These are phyloP conservation scores for Acheta domesticus DNA, from an alignment of 2,888 invertebrate genomes.

Conservation along the genomic window DNA sequence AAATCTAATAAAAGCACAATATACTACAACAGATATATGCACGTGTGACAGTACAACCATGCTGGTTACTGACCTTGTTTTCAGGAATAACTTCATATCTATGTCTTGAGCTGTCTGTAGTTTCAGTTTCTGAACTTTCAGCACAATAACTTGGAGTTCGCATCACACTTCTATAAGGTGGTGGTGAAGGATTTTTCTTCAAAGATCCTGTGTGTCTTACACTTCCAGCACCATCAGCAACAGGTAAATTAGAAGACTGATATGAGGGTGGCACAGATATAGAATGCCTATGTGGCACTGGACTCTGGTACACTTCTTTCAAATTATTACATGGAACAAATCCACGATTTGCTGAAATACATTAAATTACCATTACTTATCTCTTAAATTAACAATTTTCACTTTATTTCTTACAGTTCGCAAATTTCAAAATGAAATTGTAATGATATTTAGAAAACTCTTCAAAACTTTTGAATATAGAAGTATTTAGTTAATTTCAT, in stretches of 20 bases:
- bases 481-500: too few relatives aligned
- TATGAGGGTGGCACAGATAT: background rate
- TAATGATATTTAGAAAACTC: too few relatives aligned
- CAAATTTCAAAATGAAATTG: background rate
- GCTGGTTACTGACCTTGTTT: background rate
- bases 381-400: too few relatives aligned
- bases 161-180: background rate
- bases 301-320: slow-evolving; percentile 35
- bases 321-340: slow-evolving; percentile 43
- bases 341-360: slow-evolving; percentile 40
- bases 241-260: background rate
- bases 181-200: background rate
- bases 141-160: background rate
- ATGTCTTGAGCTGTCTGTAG: background rate
- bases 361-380: too few relatives aligned
- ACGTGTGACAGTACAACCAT: too few relatives aligned
- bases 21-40: too few relatives aligned
- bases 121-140: background rate
- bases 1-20: too few relatives aligned
- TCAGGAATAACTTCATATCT: background rate
- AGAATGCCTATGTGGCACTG: background rate
- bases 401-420: background rate
- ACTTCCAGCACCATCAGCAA: background rate
- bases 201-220: background rate
- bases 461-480: too few relatives aligned